These are phyloP conservation scores for Hydrozoanthus tunicans DNA, from an alignment of 64 coral and sea anemone genomes.

Conservation along the genomic window DNA sequence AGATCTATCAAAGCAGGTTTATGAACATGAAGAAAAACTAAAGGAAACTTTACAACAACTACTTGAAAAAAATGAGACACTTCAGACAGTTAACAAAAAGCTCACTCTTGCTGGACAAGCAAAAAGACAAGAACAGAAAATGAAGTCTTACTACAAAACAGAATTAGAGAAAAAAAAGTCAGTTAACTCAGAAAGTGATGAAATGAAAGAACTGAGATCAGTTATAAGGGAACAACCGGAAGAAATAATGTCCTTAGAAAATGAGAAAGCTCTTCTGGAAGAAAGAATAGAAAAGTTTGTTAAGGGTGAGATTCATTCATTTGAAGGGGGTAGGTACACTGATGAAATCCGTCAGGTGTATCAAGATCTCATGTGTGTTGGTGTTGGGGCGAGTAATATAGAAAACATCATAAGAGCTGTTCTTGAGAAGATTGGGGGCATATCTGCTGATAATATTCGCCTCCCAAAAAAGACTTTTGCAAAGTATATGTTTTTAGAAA, in stretches of 20 bases:
- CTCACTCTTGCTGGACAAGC: constrained; percentile 20
- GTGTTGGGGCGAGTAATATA: too few relatives aligned
- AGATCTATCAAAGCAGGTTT: not conserved
- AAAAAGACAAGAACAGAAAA: constrained; percentile 18
- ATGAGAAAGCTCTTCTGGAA: constrained; percentile 38
- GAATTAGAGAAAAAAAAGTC: not conserved
- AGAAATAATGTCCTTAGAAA: constrained; percentile 34
- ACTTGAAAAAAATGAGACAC: constrained; percentile 37
- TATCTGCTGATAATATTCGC: constrained; percentile 35
- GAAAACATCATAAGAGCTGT: not conserved
- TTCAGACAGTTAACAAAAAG: constrained; percentile 13
- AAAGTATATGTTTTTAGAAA: constrained; percentile 41
- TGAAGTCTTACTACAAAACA: not conserved
- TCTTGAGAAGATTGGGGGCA: constrained; percentile 29
- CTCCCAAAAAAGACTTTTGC: constrained; percentile 47
- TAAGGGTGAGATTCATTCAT: constrained; percentile 23
- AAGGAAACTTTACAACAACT: constrained; percentile 29
- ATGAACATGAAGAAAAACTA: not conserved
- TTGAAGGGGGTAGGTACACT: not conserved
- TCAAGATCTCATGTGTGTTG: too few relatives aligned
- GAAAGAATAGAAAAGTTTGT: constrained; percentile 39
- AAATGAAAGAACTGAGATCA: constrained; percentile 39
- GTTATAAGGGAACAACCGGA: constrained; percentile 37
- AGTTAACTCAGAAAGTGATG: constrained; percentile 19
- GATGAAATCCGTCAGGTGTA: constrained; percentile 1